A percentile compares a stretch with the other conserved stretches of the same genome.
Evolutionary conservation across 1,140 invertebrate genomes (phyloP).

Genomic region (Medauroidea extradentata): DNA sequence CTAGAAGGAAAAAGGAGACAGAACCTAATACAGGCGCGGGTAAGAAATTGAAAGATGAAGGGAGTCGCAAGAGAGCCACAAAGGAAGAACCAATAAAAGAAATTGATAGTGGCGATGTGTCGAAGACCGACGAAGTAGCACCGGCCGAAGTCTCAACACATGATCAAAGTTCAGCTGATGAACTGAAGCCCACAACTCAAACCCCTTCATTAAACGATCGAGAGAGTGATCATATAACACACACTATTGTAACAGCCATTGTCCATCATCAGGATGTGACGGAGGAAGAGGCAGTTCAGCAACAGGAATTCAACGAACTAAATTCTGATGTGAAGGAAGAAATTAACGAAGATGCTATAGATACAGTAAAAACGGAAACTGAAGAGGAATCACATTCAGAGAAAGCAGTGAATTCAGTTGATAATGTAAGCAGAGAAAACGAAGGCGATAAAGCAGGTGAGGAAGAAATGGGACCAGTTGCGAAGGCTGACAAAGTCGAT

Average conservation of each 20-base stretch:
- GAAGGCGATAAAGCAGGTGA: not conserved
- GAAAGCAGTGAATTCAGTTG: not conserved
- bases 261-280: not conserved
- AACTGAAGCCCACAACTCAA: no score
- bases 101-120: no score
- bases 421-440: not conserved
- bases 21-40: not conserved
- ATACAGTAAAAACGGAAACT: not conserved
- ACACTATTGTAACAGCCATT: not conserved
- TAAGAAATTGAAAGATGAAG: not conserved
- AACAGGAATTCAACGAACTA: not conserved
- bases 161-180: no score
- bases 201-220: no score
- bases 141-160: no score
- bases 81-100: no score
- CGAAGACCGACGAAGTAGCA: no score
- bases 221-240: not conserved
- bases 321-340: not conserved
- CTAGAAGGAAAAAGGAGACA: not conserved
- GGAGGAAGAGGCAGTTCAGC: not conserved
- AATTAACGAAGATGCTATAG: not conserved
- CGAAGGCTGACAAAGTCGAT: not conserved
- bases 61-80: not conserved
- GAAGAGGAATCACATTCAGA: no score
- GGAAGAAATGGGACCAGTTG: not conserved